A percentile compares a stretch with the other conserved stretches of the same genome.
These are phyloP conservation scores for Tachuris rubrigastra DNA, from an alignment of 2,113 vertebrate genomes.

Conservation along the genomic window DNA sequence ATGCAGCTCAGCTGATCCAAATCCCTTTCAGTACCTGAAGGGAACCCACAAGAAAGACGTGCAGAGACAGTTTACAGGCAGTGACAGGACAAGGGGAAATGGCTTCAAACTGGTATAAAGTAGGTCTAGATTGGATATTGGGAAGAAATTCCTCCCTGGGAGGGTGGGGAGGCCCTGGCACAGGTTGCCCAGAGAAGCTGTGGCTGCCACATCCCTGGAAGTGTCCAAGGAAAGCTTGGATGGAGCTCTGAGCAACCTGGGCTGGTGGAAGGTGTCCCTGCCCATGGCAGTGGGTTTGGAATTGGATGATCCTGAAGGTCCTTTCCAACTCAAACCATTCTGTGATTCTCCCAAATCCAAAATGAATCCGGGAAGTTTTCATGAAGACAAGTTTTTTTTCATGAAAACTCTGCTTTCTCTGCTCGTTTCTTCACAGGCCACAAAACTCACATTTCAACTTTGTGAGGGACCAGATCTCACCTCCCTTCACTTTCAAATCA, in stretches of 20 bases:
- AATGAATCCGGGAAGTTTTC: background rate
- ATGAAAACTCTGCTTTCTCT: background rate
- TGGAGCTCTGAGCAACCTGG: accelerated
- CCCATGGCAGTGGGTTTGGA: background rate
- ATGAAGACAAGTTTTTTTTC: background rate
- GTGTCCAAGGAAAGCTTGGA: background rate
- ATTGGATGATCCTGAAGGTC: background rate
- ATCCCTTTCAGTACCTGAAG: background rate
- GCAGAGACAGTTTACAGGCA: too few relatives aligned
- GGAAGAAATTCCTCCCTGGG: background rate
- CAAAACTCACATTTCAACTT: background rate
- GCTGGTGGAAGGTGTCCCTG: accelerated
- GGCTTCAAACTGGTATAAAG: background rate
- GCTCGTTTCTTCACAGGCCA: accelerated
- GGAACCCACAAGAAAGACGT: background rate
- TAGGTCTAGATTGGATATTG: background rate
- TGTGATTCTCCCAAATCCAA: background rate
- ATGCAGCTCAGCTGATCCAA: background rate
- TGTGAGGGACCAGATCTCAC: background rate
- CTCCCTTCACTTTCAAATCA: background rate
- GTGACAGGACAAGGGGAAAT: background rate
- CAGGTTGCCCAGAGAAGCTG: accelerated
- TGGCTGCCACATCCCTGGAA: background rate
- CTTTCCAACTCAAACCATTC: background rate
- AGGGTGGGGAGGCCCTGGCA: background rate